Base-by-base conservation (phyloP, 1,140 invertebrate genomes). In the Drosophila subpulchrella region DNA sequence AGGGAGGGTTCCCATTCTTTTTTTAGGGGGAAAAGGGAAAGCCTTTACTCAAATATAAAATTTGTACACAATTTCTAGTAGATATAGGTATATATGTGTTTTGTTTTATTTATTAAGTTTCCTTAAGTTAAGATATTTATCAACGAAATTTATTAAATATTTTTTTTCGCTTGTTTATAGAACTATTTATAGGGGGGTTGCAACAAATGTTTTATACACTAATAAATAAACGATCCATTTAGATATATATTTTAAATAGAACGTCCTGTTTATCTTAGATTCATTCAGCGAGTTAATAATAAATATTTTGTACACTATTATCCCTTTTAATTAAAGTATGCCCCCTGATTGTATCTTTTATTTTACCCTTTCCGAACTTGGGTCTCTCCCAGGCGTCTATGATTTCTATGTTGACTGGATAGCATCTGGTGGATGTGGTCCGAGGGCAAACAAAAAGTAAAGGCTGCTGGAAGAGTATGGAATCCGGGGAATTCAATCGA, bases 401-500 rank as follows among this genome's bases (percentile, higher is more conserved):
- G 60, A 61, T 81, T 81, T 65, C 78, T 47, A 39, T 81, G 57
- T 81, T 80, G 57, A 78, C 75, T 60, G 38, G 50, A 41, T 2
- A 61, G 50, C 81, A 82, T 79, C 80, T 82, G 80, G 51, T 65
- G 68, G 54, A 27, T 41, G 42, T 32, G 41, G 46, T 36, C 17
- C 32, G 42, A 63, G 60, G 32, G 55, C 53, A 81, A 81, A 81
- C 44, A 81, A 41, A 38, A 47, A 74, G 70, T 55, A 82, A 73
- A 81, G 74, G 79, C 65, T 81, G 75, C 58, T 42, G 74, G 51
- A 75, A 54, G 53, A 50, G 68, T 59, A 65, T 55, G 55, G 42
- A 58, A 65, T 56, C n/a, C 57, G 54, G 63, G 65, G 60, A 76
- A 80, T 56, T 81, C 65, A 83, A 85, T 80, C 81, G 76, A 60